A percentile compares a stretch with the other conserved stretches of the same genome.
Evolutionary conservation across 1,140 invertebrate species (phyloP).

Genomic region (Pseudomyrmex gracilis): DNA sequence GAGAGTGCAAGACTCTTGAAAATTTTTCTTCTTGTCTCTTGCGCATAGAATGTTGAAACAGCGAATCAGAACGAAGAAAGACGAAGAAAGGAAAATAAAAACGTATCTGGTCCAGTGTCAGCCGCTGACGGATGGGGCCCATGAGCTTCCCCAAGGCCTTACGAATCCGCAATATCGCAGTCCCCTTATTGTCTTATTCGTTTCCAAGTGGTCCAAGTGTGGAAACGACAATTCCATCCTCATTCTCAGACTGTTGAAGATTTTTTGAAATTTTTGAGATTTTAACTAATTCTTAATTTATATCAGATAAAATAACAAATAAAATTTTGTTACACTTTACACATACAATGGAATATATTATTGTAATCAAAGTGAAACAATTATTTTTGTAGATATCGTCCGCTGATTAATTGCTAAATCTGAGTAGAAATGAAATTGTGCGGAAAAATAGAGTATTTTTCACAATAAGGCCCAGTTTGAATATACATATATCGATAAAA

Average conservation of each 20-base stretch:
- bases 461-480: background rate
- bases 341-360: background rate
- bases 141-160: conserved; percentile 73
- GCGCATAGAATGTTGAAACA: conserved; percentile 61
- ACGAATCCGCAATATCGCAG: conserved; percentile 67
- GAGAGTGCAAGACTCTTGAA: background rate
- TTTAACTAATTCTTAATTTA: background rate
- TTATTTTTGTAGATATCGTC: no score
- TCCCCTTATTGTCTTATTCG: conserved; percentile 23
- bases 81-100: conserved; percentile 74
- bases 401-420: no score
- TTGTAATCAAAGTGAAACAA: background rate
- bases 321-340: conserved; percentile 1
- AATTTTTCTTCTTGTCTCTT: conserved; percentile 63
- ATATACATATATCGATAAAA: background rate
- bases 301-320: background rate
- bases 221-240: background rate
- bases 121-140: conserved; percentile 81
- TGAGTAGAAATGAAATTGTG: background rate
- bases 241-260: background rate
- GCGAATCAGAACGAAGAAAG: conserved; percentile 73
- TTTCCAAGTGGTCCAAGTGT: conserved; percentile 16
- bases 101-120: conserved; percentile 80
- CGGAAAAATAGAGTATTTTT: no score
- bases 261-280: background rate